phyloP scores from a whole-genome alignment of 2,113 vertebrate species.

The Neofelis nebulosa region DNA sequence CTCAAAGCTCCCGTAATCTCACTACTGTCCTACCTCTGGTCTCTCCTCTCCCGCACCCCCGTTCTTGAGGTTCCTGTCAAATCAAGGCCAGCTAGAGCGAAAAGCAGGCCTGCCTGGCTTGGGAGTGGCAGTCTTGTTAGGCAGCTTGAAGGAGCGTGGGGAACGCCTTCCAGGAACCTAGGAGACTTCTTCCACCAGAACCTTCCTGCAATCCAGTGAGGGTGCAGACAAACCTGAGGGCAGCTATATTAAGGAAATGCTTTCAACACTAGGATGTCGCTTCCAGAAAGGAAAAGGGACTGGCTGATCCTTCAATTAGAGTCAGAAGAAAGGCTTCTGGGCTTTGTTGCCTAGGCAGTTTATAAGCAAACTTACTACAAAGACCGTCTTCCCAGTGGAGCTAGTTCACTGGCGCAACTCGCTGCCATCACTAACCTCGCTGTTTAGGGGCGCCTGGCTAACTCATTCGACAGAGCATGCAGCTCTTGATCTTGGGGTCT shows the following conservation, averaged over 20 bases:
- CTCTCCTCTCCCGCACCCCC: rapidly evolving
- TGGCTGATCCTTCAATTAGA: neutral
- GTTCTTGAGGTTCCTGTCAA: neutral
- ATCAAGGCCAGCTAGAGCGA: neutral
- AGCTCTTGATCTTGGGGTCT: neutral
- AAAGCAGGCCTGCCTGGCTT: neutral
- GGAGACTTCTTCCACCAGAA: neutral
- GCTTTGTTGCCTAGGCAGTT: neutral
- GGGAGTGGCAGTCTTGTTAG: neutral
- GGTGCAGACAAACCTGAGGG: too few species aligned
- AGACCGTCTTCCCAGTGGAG: neutral
- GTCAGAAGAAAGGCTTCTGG: neutral
- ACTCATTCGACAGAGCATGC: neutral
- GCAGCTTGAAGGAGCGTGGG: neutral
- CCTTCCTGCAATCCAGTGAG: neutral
- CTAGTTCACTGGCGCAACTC: neutral
- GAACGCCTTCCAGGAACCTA: neutral
- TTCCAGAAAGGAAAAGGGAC: neutral
- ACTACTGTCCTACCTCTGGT: neutral
- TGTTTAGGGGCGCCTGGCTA: neutral
- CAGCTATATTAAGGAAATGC: neutral
- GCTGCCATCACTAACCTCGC: neutral
- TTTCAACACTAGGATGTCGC: neutral
- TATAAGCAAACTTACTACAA: neutral
- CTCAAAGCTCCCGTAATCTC: neutral